Conservation (phyloP, 2,113 vertebrate species). For the Chiloscyllium plagiosum region DNA sequence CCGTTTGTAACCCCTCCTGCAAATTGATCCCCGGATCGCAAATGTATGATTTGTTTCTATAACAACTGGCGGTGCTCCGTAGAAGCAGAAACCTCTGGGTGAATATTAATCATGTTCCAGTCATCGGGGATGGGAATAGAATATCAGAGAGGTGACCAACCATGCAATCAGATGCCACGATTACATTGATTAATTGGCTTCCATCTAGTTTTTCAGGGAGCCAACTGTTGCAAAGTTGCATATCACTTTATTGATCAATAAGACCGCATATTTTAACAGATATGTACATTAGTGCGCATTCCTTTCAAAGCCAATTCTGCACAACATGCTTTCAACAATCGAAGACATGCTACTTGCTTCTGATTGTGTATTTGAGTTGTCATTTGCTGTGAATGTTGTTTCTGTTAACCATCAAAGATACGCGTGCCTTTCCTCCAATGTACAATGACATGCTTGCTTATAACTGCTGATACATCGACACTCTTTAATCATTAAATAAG, state of each 20-base stretch:
- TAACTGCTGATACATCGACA: not conserved
- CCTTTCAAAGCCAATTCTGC: not conserved
- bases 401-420: not conserved
- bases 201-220: conserved; percentile 63
- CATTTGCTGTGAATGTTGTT: not conserved
- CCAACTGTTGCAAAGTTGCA: conserved; percentile 57
- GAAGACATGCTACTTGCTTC: not conserved
- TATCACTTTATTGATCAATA: not conserved
- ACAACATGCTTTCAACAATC: not conserved
- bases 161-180: conserved; percentile 56
- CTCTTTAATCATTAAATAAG: not conserved
- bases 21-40: conserved; percentile 73
- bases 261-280: not conserved
- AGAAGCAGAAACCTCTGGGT: conserved; percentile 54
- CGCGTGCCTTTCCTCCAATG: not conserved
- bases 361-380: not conserved
- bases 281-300: not conserved
- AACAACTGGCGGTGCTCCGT: conserved; percentile 56
- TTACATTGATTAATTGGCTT: conserved; percentile 74
- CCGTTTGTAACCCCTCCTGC: conserved; percentile 49
- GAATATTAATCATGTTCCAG: conserved; percentile 64
- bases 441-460: not conserved
- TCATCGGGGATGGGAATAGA: conserved; percentile 56
- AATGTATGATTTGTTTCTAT: conserved; percentile 75
- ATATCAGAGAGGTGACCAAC: conserved; percentile 72